Base-by-base conservation (phyloP, 1,140 invertebrate species). In the Pteromalus puparum region DNA sequence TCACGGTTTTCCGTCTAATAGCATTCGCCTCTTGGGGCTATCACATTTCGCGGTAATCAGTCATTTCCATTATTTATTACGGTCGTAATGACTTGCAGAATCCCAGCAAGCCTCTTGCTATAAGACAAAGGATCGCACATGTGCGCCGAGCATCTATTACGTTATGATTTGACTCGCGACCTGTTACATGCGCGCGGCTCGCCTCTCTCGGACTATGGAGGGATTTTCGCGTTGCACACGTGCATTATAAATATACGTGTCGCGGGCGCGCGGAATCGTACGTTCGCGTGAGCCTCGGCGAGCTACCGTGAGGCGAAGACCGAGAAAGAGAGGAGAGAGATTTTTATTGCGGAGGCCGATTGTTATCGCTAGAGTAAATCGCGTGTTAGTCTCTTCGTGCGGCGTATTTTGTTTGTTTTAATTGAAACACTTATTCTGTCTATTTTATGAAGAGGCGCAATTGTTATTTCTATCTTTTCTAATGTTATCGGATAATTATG, bases 31-130 rank as follows among this genome's bases (percentile, higher is more conserved):
- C 72, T 42, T 38, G 28, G 34, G 74, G 21, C 73, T 73, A 70
- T 70, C 24, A 18, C 38, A 38, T 83, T 53, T 73, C 74, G 15
- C 7, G 53, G 38, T 68, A 81, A 81, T 84, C 77, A 81, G 61
- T 81, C 83, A 84, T 81, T 84, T 75, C 38, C 78, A 84, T 84
- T 84, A 84, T 84, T 84, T 76, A 81, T 76, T 80, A 68, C 78
- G 28, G 18, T 26, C n/a, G 72, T 81, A 75, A 81, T 84, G 83
- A 81, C 77, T 84, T 30, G 83, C 26, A 26, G 46, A 78, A 80
- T 73, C 83, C 53, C 70, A 81, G 30, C 48, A 80, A 68, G n/a
- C 67, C 46, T 78, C 42, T 61, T 15, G 18, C 18, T n/a, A n/a
- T n/a, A n/a, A 84, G 74, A 84, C 83, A 84, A 84, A 80, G 70